Conservation (phyloP, 2,113 vertebrate genomes). For the Podiceps cristatus region DNA sequence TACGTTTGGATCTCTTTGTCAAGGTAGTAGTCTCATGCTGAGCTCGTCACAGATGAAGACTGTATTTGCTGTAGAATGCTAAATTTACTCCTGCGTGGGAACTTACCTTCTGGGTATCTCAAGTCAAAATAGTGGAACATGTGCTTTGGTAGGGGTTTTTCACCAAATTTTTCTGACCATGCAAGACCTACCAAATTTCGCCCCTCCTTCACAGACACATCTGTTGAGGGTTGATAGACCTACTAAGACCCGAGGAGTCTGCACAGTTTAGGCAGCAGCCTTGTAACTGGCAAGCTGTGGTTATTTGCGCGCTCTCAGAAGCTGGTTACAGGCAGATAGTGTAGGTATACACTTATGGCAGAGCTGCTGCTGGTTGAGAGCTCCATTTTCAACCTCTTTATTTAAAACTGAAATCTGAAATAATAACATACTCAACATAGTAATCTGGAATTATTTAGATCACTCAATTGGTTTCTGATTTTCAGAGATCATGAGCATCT, state of each 20-base stretch:
- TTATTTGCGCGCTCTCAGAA: neutral
- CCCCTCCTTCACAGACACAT: neutral
- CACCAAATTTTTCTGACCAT: neutral
- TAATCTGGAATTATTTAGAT: neutral
- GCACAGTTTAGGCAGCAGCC: neutral
- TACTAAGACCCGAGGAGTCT: neutral
- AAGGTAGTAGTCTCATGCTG: neutral
- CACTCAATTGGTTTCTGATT: neutral
- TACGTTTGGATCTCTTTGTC: neutral
- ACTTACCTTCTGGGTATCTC: neutral
- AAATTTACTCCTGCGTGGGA: neutral
- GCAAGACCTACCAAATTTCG: neutral
- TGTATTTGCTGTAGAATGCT: neutral
- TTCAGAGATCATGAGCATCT: neutral
- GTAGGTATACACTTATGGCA: neutral
- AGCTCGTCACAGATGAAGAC: neutral
- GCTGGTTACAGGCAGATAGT: neutral
- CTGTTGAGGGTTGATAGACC: neutral
- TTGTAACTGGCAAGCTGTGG: neutral
- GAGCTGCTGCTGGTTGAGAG: neutral
- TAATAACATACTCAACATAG: neutral
- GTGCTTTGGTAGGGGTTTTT: neutral
- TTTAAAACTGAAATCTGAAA: neutral
- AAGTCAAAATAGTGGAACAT: neutral
- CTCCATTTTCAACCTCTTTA: neutral